These are phyloP conservation scores for Pocillopora grandis DNA, from an alignment of 92 coral and sea anemone species.

Conservation along the genomic window DNA sequence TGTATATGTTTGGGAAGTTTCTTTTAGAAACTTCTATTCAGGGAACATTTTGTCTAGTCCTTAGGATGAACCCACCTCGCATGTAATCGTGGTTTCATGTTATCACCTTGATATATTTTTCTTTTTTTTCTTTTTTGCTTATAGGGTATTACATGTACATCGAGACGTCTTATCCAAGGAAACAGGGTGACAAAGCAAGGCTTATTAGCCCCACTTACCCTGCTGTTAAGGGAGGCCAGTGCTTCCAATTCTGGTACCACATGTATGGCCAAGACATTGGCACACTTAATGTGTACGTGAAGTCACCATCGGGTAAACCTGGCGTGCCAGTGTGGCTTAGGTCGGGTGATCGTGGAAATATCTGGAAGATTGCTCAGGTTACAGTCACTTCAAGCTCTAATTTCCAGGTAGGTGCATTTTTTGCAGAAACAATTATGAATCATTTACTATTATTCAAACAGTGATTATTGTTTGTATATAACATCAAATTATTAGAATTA, in stretches of 20 bases:
- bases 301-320: constrained; percentile 8
- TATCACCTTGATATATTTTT: neutral
- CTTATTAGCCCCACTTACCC: constrained; percentile 63
- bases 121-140: neutral
- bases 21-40: neutral
- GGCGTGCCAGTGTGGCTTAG: constrained; percentile 63
- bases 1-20: neutral
- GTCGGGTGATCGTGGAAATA: constrained; percentile 72
- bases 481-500: too few species aligned
- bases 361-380: constrained; percentile 80
- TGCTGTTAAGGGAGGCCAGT: constrained; percentile 65
- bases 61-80: too few species aligned
- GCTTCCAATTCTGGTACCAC: constrained; percentile 95
- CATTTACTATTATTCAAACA: neutral
- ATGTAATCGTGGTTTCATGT: too few species aligned
- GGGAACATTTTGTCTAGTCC: too few species aligned
- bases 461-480: too few species aligned
- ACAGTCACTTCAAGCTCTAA: constrained; percentile 54
- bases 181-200: constrained; percentile 75
- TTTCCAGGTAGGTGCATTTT: constrained; percentile 56
- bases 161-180: constrained; percentile 73
- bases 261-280: constrained; percentile 86
- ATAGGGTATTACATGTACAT: constrained; percentile 76
- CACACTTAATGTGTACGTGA: constrained; percentile 63
- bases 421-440: neutral